Conservation (phyloP, 2,888 invertebrate genomes). For the Heteromyza rotundicornis region DNA sequence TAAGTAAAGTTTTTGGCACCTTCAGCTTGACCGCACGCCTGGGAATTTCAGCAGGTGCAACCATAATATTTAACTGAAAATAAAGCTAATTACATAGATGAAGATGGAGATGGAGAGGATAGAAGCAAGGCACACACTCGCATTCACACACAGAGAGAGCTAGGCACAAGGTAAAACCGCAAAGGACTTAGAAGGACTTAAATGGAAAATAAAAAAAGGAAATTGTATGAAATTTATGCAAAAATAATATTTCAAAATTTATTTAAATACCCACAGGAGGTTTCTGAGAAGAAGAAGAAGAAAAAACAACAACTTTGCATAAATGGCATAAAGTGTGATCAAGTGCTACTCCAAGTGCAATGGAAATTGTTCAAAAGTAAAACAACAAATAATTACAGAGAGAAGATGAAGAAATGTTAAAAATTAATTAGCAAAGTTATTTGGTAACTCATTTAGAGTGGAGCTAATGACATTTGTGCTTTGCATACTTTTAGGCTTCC, state of each 20-base stretch:
- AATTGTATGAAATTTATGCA: not conserved
- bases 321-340: too few relatives aligned
- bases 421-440: not conserved
- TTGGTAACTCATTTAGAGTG: not conserved
- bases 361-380: not conserved
- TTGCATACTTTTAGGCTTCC: slow-evolving; percentile 23
- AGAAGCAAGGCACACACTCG: too few relatives aligned
- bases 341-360: too few relatives aligned
- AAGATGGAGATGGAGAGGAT: too few relatives aligned
- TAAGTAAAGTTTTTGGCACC: slow-evolving; percentile 25
- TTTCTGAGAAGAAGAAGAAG: too few relatives aligned
- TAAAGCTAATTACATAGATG: too few relatives aligned
- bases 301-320: too few relatives aligned
- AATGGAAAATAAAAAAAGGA: not conserved
- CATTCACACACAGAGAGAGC: too few relatives aligned
- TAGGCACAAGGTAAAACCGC: too few relatives aligned
- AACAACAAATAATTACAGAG: not conserved
- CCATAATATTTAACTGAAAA: too few relatives aligned
- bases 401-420: not conserved
- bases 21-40: slow-evolving; percentile 46
- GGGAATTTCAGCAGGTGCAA: slow-evolving; percentile 45
- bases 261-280: not conserved
- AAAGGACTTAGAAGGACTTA: not conserved
- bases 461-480: not conserved
- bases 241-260: not conserved